phyloP scores from a whole-genome alignment of 2,797 vertebrate genomes.

The Taeniopygia guttata region DNA sequence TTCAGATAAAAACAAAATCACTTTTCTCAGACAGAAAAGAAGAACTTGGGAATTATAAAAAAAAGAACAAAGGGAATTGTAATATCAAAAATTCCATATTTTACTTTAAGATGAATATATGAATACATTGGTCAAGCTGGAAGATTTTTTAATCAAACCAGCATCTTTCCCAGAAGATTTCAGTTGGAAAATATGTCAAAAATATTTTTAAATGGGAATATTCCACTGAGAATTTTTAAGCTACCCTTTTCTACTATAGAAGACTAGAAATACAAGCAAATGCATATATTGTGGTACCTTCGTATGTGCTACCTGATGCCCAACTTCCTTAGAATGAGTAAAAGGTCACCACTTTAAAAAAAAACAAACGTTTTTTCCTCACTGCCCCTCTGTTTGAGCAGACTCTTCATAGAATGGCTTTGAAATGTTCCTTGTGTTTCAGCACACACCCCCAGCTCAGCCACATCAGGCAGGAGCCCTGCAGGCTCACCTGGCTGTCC shows the following conservation, averaged over 20 bases:
- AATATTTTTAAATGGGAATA: not conserved
- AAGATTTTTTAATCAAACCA: not conserved
- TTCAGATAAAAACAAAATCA: not conserved
- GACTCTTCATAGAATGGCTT: not conserved
- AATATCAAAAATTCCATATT: not conserved
- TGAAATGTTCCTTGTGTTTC: not conserved
- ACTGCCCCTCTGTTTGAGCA: not conserved
- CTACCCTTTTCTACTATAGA: not conserved
- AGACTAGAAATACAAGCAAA: not conserved
- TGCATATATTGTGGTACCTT: not conserved
- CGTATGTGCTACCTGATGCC: not conserved
- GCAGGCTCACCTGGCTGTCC: not conserved
- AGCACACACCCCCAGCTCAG: not conserved
- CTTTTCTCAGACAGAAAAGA: not conserved
- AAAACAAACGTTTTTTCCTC: not conserved
- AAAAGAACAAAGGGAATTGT: not conserved
- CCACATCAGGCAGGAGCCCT: not conserved
- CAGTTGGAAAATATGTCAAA: not conserved
- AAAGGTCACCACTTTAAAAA: not conserved
- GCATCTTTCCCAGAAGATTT: not conserved
- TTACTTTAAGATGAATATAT: not conserved
- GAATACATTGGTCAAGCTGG: not conserved
- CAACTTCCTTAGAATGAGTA: fast-evolving
- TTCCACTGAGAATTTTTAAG: not conserved
- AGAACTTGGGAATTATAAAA: not conserved